Base-by-base conservation (phyloP, 2,113 vertebrate genomes). In the Camelus bactrianus region DNA sequence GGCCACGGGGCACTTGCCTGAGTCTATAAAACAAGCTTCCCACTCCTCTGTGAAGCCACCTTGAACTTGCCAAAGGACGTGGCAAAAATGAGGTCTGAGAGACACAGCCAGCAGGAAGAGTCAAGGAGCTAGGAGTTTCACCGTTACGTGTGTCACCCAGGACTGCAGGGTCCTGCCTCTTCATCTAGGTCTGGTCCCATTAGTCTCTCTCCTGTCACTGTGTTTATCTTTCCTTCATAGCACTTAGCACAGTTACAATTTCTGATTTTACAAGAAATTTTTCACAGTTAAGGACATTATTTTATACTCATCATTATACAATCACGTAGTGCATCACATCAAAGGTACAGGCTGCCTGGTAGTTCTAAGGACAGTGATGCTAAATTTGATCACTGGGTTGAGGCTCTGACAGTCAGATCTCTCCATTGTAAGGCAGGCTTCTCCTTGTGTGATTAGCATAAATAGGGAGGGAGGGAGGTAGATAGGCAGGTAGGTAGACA, bases 1-100 rank as follows among this genome's bases (percentile, higher is more conserved):
- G 50, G 12, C 46, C 35, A 62, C 1, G 3, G 7, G 28, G 65
- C 6, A 17, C 38, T 60, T 2, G 0, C 38, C 22, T 32, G 12
- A 48, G 15, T 48, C 87, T 50, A 12, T 14, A 35, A 46, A 42
- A 24, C 12, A 56, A 50, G 19, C 22, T n/a, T 90, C 50, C 30
- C 24, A 50, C 69, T 67, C 13, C 12, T 13, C 50, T 17, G 10
- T 22, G 62, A 52, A 35, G 17, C 9, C 13, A 67, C 9, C 69
- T 38, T 32, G 32, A 69, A 17, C 22, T 20, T 17, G 19, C 52
- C n/a, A 82, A 58, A 65, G 46, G 26, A 28, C 8, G 56, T 70
- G 54, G 64, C 14, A n/a, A 6, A 56, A 77, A 67, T 35, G 72
- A 35, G 19, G 26, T 58, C 48, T 28, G 16, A 60, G 50, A 48